Evolutionary conservation across 2,888 invertebrate genomes (phyloP).

Genomic region (Yponomeuta cagnagella): DNA sequence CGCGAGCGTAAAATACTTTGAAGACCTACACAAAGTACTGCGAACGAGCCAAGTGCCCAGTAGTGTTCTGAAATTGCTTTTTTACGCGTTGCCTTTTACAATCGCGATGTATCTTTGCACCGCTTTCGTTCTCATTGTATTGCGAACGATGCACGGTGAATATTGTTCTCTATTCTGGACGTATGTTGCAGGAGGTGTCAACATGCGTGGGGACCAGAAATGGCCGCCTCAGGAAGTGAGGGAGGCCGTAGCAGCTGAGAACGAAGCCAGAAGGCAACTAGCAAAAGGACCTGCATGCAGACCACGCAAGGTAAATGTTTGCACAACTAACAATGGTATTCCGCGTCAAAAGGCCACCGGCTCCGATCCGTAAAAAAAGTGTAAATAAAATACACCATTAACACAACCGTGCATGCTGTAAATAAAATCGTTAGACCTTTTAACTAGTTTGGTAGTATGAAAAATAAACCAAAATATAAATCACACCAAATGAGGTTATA

Average conservation of each 20-base stretch:
- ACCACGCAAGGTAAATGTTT: constrained; percentile 78
- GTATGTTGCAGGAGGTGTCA: constrained; percentile 78
- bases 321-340: not conserved
- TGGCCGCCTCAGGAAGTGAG: constrained; percentile 90
- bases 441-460: not conserved
- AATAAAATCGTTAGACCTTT: not conserved
- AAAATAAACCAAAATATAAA: not conserved
- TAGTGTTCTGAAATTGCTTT: constrained; percentile 48
- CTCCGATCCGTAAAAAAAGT: not conserved
- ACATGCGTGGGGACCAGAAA: constrained; percentile 90
- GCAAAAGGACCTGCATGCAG: constrained; percentile 85
- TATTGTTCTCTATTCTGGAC: not conserved
- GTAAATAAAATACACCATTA: not conserved
- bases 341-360: not conserved
- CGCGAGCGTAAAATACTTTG: constrained; percentile 40
- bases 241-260: constrained; percentile 83
- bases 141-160: not conserved
- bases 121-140: not conserved
- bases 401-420: not conserved
- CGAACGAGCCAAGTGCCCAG: constrained; percentile 28
- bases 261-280: constrained; percentile 80
- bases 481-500: too few species aligned
- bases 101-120: constrained; percentile 5
- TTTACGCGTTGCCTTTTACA: constrained; percentile 26
- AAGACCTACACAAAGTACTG: constrained; percentile 31